These are phyloP conservation scores for Harlomillsia oculata DNA, from an alignment of 1,140 invertebrate genomes.

Conservation along the genomic window DNA sequence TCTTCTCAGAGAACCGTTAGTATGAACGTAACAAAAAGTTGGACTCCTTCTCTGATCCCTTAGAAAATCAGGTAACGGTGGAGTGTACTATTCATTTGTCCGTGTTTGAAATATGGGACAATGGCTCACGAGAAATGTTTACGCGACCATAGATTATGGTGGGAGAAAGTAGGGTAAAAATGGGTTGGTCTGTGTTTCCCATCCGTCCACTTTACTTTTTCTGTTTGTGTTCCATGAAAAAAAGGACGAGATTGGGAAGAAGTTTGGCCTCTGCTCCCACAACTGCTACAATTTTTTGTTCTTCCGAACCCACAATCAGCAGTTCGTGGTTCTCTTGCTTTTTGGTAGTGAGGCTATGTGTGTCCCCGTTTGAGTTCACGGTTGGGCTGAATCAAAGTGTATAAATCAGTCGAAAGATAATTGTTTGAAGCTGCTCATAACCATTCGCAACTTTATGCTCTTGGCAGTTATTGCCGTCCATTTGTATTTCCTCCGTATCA, in stretches of 20 bases:
- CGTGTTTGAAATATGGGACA: slow-evolving; percentile 13
- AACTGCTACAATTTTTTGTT: background rate
- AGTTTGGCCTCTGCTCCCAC: background rate
- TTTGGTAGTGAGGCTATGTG: background rate
- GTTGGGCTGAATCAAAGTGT: slow-evolving; percentile 8
- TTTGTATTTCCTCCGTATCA: slow-evolving; percentile 15
- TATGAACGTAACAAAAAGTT: too few species aligned
- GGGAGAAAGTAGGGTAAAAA: slow-evolving; percentile 17
- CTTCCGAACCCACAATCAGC: background rate
- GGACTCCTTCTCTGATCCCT: too few species aligned
- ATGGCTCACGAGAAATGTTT: slow-evolving; percentile 19
- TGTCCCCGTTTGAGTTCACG: slow-evolving; percentile 2
- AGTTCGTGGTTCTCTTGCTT: background rate
- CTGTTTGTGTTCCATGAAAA: too few species aligned
- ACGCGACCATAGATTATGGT: slow-evolving; percentile 18
- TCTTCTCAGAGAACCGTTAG: too few species aligned
- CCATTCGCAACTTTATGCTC: slow-evolving; percentile 13
- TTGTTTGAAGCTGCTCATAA: slow-evolving; percentile 13
- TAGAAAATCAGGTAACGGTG: too few species aligned
- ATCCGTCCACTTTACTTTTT: too few species aligned
- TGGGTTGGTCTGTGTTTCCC: slow-evolving; percentile 6
- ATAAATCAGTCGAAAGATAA: slow-evolving; percentile 20
- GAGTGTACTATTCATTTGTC: too few species aligned
- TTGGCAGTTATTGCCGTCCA: slow-evolving; percentile 18
- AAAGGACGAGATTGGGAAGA: background rate